Evolutionary conservation across 2,113 vertebrate species (phyloP), one percentile per base, ranked within the genome.

Genomic region (Aptenodytes patagonicus): DNA sequence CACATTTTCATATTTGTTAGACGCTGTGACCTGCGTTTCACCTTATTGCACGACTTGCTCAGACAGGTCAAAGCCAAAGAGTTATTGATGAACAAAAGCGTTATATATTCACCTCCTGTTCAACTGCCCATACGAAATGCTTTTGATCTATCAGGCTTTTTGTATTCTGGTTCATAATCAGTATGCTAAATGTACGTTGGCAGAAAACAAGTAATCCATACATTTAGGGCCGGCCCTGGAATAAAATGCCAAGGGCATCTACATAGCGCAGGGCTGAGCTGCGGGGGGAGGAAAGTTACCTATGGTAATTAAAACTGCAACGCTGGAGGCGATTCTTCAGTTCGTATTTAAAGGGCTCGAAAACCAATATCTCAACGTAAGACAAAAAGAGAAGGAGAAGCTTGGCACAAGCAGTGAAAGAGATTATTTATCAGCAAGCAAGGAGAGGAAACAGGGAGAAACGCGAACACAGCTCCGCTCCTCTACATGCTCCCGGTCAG

Each of bases 21-120:
- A 99, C 99, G 96, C 98, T 97, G 98, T 99, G 99, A 99, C 99
- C 99, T 99, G 99, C 77, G 98, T 99, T 99, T 99, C 99, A 99
- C 99, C 99, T 99, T 99, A 98, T 97, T 98, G 98, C 97, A 98
- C 91, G 86, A 97, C 99, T 98, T 98, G 98, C 98, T 99, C 98
- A 99, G 99, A 99, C 99, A 99, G 99, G 99, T 99, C 99, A 99
- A 99, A 99, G 99, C 99, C 99, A 98, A 98, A 97, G 98, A 99
- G 98, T 98, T 99, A 98, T 99, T 99, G 98, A 98, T 98, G 98
- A 98, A 99, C 99, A 99, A 99, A 99, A 98, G 98, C 98, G 98
- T 98, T 98, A 99, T 99, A 99, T 99, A 99, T 99, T 99, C 99
- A 99, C 98, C 99, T 98, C 98, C 98, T 98, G 96, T 97, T 98